A percentile compares a stretch with the other conserved stretches of the same genome.
These are phyloP conservation scores for Triops cancriformis DNA, from an alignment of 1,140 invertebrate species.

Conservation along the genomic window DNA sequence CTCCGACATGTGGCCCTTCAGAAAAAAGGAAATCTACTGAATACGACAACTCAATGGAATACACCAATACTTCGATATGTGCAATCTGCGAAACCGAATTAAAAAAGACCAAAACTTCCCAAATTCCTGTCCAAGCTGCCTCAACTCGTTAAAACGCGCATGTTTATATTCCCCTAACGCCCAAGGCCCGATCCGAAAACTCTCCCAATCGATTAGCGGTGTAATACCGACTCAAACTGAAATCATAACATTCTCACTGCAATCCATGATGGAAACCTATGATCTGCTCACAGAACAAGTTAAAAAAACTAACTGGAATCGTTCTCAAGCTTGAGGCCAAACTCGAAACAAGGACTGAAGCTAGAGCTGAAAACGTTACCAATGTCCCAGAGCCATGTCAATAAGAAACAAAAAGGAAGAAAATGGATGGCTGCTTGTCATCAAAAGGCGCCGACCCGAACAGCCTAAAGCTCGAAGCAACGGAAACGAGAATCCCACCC, in stretches of 20 bases:
- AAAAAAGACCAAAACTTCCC: not conserved
- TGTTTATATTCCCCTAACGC: not conserved
- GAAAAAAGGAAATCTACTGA: not conserved
- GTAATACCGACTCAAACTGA: not conserved
- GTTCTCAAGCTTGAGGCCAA: not conserved
- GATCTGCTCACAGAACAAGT: not conserved
- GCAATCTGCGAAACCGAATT: not conserved
- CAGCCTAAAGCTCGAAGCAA: not conserved
- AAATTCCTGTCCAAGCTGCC: not conserved
- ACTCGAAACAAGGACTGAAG: not conserved
- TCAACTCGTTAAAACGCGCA: not conserved
- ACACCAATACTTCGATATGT: not conserved
- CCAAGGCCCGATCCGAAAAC: not conserved
- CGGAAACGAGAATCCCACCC: not conserved
- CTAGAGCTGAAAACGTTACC: not conserved
- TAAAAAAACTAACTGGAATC: not conserved
- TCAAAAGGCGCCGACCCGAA: not conserved
- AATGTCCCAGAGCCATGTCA: not conserved
- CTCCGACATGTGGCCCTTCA: not conserved
- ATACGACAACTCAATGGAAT: not conserved
- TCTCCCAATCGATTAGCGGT: not conserved
- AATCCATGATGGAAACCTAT: not conserved
- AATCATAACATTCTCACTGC: not conserved
- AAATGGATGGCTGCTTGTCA: not conserved
- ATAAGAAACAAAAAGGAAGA: not conserved